Evolutionary conservation across 2,113 vertebrate species (phyloP).

Genomic region (Sinocyclocheilus grahami): DNA sequence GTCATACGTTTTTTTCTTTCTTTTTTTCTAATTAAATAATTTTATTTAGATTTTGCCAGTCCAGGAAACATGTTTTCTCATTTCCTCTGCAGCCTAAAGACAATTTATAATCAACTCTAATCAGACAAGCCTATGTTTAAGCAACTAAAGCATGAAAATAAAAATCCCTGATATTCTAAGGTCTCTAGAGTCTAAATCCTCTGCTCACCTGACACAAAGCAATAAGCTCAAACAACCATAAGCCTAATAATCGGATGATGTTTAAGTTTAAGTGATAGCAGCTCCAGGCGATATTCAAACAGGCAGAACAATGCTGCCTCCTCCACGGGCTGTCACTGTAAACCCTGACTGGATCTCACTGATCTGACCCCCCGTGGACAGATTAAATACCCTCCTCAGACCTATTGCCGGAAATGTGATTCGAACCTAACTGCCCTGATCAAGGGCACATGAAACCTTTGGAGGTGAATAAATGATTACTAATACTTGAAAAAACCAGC

Average conservation of each 20-base stretch:
- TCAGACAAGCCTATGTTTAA: conserved; percentile 42
- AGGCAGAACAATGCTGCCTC: conserved; percentile 78
- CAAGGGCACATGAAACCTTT: not conserved
- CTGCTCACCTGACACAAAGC: conserved; percentile 80
- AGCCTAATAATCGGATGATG: conserved; percentile 86
- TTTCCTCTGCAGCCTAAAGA: conserved; percentile 42
- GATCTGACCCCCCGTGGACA: conserved; percentile 71
- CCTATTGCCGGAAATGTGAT: conserved; percentile 67
- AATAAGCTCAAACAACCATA: conserved; percentile 80
- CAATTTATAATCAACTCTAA: conserved; percentile 47
- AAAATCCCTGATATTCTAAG: conserved; percentile 49
- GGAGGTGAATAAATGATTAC: not conserved
- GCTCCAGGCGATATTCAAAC: conserved; percentile 79
- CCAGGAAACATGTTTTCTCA: conserved; percentile 1
- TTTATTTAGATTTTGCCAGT: too few relatives aligned
- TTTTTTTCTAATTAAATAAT: too few relatives aligned
- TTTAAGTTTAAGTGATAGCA: conserved; percentile 76
- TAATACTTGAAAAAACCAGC: not conserved
- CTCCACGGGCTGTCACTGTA: conserved; percentile 78
- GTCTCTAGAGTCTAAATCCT: conserved; percentile 73
- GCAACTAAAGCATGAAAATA: conserved; percentile 28
- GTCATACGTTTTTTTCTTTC: too few relatives aligned
- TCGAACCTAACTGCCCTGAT: not conserved
- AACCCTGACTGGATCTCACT: conserved; percentile 73
- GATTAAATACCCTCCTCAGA: conserved; percentile 73